These are phyloP conservation scores for Conus canariensis DNA, from an alignment of 2,888 invertebrate genomes.

Conservation along the genomic window DNA sequence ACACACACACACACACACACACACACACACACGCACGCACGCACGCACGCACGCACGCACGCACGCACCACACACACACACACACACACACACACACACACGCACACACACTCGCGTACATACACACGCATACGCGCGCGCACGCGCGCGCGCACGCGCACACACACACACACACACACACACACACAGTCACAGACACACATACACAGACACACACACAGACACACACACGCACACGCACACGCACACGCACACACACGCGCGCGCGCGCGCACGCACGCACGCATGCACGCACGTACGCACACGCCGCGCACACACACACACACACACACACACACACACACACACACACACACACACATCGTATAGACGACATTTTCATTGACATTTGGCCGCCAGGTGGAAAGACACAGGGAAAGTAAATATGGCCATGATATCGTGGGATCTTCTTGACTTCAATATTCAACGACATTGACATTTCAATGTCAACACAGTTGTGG, in stretches of 20 bases:
- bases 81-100: not conserved
- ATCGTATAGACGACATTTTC: too few species aligned
- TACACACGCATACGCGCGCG: not conserved
- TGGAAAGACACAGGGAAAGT: too few species aligned
- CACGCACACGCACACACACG: not conserved
- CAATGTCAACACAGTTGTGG: too few species aligned
- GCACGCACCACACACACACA: not conserved
- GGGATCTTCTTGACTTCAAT: too few species aligned
- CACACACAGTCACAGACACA: not conserved
- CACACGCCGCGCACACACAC: not conserved
- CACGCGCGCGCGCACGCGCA: not conserved
- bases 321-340: constrained; percentile 3
- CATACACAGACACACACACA: not conserved
- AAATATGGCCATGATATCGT: too few species aligned
- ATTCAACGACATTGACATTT: too few species aligned
- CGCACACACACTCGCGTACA: not conserved
- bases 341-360: too few species aligned
- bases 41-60: too few species aligned
- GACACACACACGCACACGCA: not conserved
- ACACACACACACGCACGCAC: too few species aligned
- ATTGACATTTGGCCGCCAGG: too few species aligned
- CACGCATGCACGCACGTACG: not conserved
- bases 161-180: not conserved
- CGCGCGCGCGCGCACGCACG: not conserved
- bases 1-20: too few species aligned